Base-by-base conservation (phyloP, 35 echinoderm and acorn worm genomes). In the Amphiura filiformis region DNA sequence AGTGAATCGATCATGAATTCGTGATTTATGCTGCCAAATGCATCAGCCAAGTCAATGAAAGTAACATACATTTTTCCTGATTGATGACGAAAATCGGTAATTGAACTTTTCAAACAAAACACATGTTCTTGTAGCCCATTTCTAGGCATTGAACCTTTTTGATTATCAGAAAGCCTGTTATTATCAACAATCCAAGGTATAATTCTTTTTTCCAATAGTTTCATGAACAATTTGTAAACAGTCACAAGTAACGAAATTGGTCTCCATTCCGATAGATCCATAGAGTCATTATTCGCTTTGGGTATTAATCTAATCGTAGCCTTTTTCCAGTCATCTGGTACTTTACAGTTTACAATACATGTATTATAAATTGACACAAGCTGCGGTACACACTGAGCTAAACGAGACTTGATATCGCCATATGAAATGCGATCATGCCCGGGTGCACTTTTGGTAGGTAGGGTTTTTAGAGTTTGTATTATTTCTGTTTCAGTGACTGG, bases 11-110 rank as follows among this genome's bases (percentile, higher is more conserved):
- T 77, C 57, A 86, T 86, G 57, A 86, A 86, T 23, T 86, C n/a
- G 36, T 86, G 84, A 36, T 86, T 77, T 76, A 86, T 86, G 34
- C n/a, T 86, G 35, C 84, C 84, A 39, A 76, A 86, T 13, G 84
- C n/a, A 76, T 86, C 84, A 30, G 57, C 70, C 23, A 56, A 44
- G 56, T 77, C 70, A 86, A n/a, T n/a, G 30, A 86, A 86, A 38
- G 57, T 86, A 20, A 86, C 57, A 86, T 26, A 86, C 70, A 76
- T 0, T 77, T 86, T 75, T 7, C 33, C 5, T 17, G 41, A 38
- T 31, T 35, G 34, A 47, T 86, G 84, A 86, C 57, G 61, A 35
- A 86, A 76, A 77, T 76, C 70, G 76, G 35, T 37, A 37, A 86
- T 28, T 76, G 84, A 36, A 86, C 65, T 76, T 76, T 86, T 86